Evolutionary conservation across 2,113 vertebrate species (phyloP).

Genomic region (Merops nubicus): DNA sequence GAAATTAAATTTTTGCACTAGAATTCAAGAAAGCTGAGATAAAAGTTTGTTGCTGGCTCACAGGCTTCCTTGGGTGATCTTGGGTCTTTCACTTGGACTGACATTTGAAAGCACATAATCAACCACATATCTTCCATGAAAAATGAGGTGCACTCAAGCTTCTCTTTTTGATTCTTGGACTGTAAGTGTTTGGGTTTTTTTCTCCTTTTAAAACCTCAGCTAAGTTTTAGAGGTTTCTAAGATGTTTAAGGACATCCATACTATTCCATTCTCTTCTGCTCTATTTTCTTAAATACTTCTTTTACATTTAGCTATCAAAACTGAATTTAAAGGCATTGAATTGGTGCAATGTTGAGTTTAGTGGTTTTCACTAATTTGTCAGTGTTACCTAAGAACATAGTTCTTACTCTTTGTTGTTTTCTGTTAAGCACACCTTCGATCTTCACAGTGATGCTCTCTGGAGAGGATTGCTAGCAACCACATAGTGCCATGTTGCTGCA

Average conservation of each 20-base stretch:
- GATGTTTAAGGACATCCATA: not conserved
- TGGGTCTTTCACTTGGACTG: not conserved
- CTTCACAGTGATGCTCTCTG: not conserved
- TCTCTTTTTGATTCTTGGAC: not conserved
- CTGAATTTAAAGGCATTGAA: not conserved
- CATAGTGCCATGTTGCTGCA: accelerated
- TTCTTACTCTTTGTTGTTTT: not conserved
- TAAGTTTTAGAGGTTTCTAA: not conserved
- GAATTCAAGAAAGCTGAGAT: not conserved
- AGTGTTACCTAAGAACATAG: not conserved
- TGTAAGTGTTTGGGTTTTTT: too few relatives aligned
- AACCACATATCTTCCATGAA: accelerated
- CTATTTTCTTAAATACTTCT: not conserved
- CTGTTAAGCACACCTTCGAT: not conserved
- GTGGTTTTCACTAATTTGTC: not conserved
- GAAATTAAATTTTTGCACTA: not conserved
- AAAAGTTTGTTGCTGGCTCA: not conserved
- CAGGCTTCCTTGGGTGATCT: not conserved
- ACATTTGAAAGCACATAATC: not conserved
- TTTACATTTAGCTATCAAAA: not conserved
- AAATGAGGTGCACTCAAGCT: not conserved
- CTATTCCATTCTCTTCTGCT: not conserved
- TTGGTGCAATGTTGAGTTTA: not conserved
- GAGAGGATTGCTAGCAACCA: not conserved
- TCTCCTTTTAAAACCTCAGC: too few relatives aligned